phyloP scores from a whole-genome alignment of 2,888 invertebrate genomes.

The Choreutis nemorana region DNA sequence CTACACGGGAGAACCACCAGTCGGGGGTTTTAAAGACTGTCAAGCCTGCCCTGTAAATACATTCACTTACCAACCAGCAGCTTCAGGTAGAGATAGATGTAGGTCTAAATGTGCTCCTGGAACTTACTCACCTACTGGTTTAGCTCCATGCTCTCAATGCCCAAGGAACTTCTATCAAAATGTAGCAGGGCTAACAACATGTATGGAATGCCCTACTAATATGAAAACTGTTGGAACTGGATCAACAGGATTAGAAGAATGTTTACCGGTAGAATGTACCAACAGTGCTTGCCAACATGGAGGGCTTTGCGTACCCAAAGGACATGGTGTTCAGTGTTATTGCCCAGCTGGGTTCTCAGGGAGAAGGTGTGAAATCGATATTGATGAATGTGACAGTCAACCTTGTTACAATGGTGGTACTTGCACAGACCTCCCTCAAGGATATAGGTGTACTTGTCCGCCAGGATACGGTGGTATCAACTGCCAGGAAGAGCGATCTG shows the following conservation, averaged over 20 bases:
- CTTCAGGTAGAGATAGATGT: slow-evolving; percentile 82
- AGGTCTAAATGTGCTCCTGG: slow-evolving; percentile 90
- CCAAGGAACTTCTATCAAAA: slow-evolving; percentile 93
- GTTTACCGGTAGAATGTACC: slow-evolving; percentile 86
- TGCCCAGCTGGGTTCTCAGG: slow-evolving; percentile 96
- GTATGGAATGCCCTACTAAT: slow-evolving; percentile 90
- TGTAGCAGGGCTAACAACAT: slow-evolving; percentile 81
- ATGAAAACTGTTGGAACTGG: slow-evolving; percentile 86
- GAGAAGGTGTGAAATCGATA: slow-evolving; percentile 91
- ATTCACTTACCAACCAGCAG: slow-evolving; percentile 92
- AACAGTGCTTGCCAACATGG: slow-evolving; percentile 91
- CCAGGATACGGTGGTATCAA: slow-evolving; percentile 91
- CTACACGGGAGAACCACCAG: slow-evolving; percentile 86
- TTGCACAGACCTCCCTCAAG: slow-evolving; percentile 91
- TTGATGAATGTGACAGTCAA: slow-evolving; percentile 92
- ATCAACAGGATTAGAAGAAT: slow-evolving; percentile 84
- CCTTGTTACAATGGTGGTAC: slow-evolving; percentile 94
- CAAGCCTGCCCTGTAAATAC: slow-evolving; percentile 90
- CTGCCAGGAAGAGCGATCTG: slow-evolving; percentile 92
- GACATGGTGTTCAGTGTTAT: slow-evolving; percentile 89
- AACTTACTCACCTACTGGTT: slow-evolving; percentile 89
- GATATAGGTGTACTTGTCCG: slow-evolving; percentile 88
- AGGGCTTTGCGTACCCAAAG: slow-evolving; percentile 88
- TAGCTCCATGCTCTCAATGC: slow-evolving; percentile 93
- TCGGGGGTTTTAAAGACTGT: slow-evolving; percentile 92